Base-by-base conservation (phyloP, 2,113 vertebrate species). In the Neolamprologus cancellatus region DNA sequence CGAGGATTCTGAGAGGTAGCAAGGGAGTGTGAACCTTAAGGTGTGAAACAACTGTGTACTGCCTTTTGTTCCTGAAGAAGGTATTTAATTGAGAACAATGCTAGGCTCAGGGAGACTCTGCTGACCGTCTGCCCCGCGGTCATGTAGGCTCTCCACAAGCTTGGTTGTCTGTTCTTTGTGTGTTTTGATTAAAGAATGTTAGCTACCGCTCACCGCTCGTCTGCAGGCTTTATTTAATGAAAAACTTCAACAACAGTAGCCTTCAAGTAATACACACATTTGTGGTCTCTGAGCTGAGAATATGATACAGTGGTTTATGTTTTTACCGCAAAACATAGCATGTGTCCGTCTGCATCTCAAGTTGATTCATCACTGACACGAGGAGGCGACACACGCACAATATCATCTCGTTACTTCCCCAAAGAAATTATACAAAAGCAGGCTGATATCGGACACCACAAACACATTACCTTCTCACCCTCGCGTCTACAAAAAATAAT, bases 401-500 rank as follows among this genome's bases (percentile, higher is more conserved):
- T 74, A 32, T 28, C 5, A 5, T 74, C 69, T 5, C 23, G 23
- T 74, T 46, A 1, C 39, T 44, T 18, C 8, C 69, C 39, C 1
- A 28, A 46, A 74, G 39, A 46, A 74, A 46, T 25, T 6, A 28
- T 28, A 74, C 20, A 46, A 74, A 74, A 74, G 4, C 39, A 3
- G 14, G 39, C 8, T 74, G 14, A 74, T 46, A 74, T 46, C 14
- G 6, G 41, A 28, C 14, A 41, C 64, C 12, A 4, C n/a, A 11
- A 46, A 46, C 41, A 46, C 39, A 44, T 71, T 71, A 71, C 36
- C 8, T 44, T 17, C 20, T 74, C 2, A 74, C 20, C 5, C 39
- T 44, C 14, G 0, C 0, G 2, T 28, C 59, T n/a, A 34, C 2
- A 36, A 64, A 30, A 18, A 0, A 36, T n/a, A 64, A 36, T 64